Conservation (phyloP, 2,888 invertebrate species). For the Ophion ellenae region DNA sequence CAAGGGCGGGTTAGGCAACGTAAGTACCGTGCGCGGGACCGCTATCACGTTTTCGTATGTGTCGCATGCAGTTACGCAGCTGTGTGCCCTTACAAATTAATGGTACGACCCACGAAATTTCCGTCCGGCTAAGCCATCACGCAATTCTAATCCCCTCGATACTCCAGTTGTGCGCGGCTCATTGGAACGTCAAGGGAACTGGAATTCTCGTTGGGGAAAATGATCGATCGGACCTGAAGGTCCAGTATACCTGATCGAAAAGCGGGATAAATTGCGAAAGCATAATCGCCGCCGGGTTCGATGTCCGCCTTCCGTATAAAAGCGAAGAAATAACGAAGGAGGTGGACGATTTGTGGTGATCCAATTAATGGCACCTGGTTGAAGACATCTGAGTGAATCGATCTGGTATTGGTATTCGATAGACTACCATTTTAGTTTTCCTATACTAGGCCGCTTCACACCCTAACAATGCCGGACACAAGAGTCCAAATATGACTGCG, state of each 20-base stretch:
- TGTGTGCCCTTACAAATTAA: conserved; percentile 70
- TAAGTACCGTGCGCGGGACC: conserved; percentile 64
- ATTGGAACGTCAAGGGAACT: background rate
- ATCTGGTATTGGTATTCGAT: too few relatives aligned
- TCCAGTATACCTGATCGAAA: background rate
- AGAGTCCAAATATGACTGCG: too few relatives aligned
- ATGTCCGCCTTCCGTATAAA: too few relatives aligned
- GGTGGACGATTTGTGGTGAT: too few relatives aligned
- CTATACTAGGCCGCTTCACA: too few relatives aligned
- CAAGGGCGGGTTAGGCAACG: conserved; percentile 65
- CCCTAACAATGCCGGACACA: too few relatives aligned
- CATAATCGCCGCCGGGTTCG: background rate
- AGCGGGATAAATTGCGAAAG: background rate
- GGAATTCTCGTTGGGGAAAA: background rate
- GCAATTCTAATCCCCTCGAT: background rate
- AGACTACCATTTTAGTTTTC: too few relatives aligned
- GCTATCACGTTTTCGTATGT: conserved; percentile 28
- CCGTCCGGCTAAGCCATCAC: conserved; percentile 4
- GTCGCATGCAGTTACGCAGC: conserved; percentile 28
- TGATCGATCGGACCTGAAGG: conserved; percentile 1
- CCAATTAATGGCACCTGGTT: too few relatives aligned
- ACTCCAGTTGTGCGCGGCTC: background rate
- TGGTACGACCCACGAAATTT: conserved; percentile 70
- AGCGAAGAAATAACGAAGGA: too few relatives aligned
- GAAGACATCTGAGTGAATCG: too few relatives aligned